These are phyloP conservation scores for Carassius gibelio DNA, from an alignment of 2,113 vertebrate species.

Conservation along the genomic window DNA sequence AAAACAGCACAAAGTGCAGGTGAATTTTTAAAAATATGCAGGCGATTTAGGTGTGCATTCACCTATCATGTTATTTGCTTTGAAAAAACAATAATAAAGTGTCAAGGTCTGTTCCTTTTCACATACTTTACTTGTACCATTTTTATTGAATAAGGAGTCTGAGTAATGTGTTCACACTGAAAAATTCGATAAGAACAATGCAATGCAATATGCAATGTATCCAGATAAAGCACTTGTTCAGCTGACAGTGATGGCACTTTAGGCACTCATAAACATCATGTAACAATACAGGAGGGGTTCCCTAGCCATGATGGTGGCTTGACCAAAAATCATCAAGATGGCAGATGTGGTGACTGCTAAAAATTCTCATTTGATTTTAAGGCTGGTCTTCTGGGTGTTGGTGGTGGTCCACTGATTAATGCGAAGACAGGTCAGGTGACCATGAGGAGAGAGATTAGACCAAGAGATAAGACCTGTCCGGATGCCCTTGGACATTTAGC, in stretches of 20 bases:
- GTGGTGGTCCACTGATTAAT: conserved; percentile 2
- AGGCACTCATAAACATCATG: neutral
- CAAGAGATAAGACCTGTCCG: conserved; percentile 38
- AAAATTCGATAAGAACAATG: neutral
- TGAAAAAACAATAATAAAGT: neutral
- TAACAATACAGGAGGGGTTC: neutral
- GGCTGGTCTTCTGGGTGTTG: conserved; percentile 5
- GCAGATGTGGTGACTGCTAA: neutral
- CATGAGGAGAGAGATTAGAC: neutral
- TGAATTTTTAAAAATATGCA: neutral
- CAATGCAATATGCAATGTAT: neutral
- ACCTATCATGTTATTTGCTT: neutral
- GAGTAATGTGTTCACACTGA: neutral
- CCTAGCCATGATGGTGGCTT: neutral
- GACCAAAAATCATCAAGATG: neutral
- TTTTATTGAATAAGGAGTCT: neutral
- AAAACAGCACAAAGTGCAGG: conserved; percentile 18
- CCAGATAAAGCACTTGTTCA: neutral
- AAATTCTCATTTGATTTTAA: conserved; percentile 11
- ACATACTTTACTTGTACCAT: neutral
- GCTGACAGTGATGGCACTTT: neutral
- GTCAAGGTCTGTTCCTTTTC: neutral
- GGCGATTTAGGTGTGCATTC: neutral
- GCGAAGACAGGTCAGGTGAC: conserved; percentile 6
- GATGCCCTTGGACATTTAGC: conserved; percentile 45